A percentile compares a stretch with the other conserved stretches of the same genome.
Evolutionary conservation across 2,113 vertebrate species (phyloP).

Genomic region (Actenoides lindsayi): DNA sequence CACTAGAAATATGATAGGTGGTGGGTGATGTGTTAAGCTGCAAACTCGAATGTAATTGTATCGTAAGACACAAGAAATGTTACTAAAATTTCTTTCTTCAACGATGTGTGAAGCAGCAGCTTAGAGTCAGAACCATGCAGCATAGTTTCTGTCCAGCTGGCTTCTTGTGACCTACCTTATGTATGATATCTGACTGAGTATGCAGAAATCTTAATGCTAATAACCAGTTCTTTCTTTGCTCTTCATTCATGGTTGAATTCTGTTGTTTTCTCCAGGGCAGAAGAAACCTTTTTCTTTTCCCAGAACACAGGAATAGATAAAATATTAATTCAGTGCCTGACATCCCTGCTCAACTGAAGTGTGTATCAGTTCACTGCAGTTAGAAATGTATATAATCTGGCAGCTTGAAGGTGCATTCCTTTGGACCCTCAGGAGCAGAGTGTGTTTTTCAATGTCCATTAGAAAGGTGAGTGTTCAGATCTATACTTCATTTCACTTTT

Average conservation of each 20-base stretch:
- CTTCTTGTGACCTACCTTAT: slow-evolving; percentile 4
- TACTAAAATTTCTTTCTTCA: background rate
- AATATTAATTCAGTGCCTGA: slow-evolving; percentile 50
- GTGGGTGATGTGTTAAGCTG: background rate
- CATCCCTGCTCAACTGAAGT: background rate
- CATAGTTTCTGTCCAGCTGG: background rate
- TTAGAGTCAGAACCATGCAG: background rate
- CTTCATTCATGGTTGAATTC: slow-evolving; percentile 9
- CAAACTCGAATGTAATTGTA: background rate
- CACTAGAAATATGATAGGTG: background rate
- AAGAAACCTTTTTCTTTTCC: slow-evolving; percentile 22
- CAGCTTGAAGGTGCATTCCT: background rate
- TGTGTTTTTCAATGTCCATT: background rate
- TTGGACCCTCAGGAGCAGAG: background rate
- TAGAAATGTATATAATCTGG: background rate
- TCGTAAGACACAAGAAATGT: background rate
- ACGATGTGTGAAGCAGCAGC: background rate
- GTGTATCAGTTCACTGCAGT: background rate
- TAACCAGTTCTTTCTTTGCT: background rate
- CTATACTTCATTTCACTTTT: background rate
- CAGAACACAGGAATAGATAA: slow-evolving; percentile 11
- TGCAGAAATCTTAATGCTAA: slow-evolving; percentile 69
- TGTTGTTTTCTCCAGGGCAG: slow-evolving; percentile 13
- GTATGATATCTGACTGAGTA: slow-evolving; percentile 36
- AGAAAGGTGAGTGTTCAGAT: background rate